Percentiles rank a stretch among this genome's conserved stretches.
phyloP scores from a whole-genome alignment of 2,888 invertebrate species.

The Drosophila multiciliata region DNA sequence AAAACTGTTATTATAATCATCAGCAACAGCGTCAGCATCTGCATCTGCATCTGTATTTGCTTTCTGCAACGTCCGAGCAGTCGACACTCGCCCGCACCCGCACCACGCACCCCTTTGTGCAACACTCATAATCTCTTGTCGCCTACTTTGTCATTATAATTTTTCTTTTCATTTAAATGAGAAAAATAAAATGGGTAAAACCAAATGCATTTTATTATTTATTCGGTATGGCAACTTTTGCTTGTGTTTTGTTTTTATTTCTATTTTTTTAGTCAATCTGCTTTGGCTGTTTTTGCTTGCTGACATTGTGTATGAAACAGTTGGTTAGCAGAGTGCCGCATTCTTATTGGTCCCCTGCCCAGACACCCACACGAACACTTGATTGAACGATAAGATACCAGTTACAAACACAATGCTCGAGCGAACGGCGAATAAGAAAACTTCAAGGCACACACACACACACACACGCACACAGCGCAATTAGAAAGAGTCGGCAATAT shows the following conservation, averaged over 20 bases:
- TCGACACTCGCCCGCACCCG: constrained; percentile 1
- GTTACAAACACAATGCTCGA: constrained; percentile 26
- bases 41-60: constrained; percentile 31
- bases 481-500: constrained; percentile 54
- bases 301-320: constrained; percentile 25
- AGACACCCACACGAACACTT: constrained; percentile 45
- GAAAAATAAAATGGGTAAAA: constrained; percentile 36
- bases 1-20: constrained; percentile 78
- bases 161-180: constrained; percentile 67
- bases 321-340: constrained; percentile 38
- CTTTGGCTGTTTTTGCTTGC: constrained; percentile 16
- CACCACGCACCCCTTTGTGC: not conserved
- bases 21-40: constrained; percentile 36
- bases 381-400: constrained; percentile 58
- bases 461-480: constrained; percentile 25
- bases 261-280: constrained; percentile 64
- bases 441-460: constrained; percentile 27
- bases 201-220: constrained; percentile 79
- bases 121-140: constrained; percentile 49
- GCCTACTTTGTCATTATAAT: constrained; percentile 77
- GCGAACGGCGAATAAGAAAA: constrained; percentile 68
- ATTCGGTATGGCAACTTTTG: constrained; percentile 60
- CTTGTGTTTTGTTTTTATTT: constrained; percentile 38
- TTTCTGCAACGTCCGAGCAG: constrained; percentile 28
- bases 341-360: constrained; percentile 60